Evolutionary conservation across 1,140 invertebrate species (phyloP).

Genomic region (Zaprionus taronus): DNA sequence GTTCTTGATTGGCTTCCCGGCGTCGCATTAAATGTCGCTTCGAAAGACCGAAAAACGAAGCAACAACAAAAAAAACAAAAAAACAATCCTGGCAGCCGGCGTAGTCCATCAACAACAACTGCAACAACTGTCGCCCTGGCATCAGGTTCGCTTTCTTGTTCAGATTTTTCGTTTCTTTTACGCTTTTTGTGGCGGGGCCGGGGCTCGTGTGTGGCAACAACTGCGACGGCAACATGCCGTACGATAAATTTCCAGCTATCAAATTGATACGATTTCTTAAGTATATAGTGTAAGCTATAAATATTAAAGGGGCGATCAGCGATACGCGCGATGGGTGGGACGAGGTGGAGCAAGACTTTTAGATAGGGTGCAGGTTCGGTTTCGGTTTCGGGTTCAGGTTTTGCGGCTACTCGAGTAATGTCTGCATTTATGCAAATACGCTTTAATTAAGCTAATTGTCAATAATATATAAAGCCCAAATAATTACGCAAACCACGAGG

Average conservation of each 20-base stretch:
- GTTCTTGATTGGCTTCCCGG: conserved; percentile 82
- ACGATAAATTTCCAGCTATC: conserved; percentile 57
- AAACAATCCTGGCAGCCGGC: conserved; percentile 60
- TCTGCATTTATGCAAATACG: background rate
- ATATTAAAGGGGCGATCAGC: background rate
- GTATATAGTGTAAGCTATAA: conserved; percentile 44
- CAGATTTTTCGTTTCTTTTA: conserved; percentile 37
- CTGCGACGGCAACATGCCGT: conserved; percentile 32
- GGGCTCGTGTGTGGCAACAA: conserved; percentile 45
- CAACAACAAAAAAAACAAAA: conserved; percentile 38
- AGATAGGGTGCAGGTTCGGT: background rate
- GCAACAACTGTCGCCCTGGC: conserved; percentile 55
- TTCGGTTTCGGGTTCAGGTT: background rate
- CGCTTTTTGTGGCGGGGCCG: conserved; percentile 31
- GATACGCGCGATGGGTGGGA: background rate
- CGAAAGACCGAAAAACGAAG: conserved; percentile 29
- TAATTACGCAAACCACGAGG: background rate
- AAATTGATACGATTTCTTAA: conserved; percentile 49
- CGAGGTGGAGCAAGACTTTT: background rate
- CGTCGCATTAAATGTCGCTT: conserved; percentile 43
- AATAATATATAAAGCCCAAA: background rate
- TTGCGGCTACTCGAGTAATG: background rate
- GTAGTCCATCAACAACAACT: conserved; percentile 52
- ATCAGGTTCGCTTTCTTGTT: conserved; percentile 42
- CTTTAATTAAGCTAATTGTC: background rate